phyloP scores from a whole-genome alignment of 2,888 invertebrate species.

The Lomographa bimaculata region DNA sequence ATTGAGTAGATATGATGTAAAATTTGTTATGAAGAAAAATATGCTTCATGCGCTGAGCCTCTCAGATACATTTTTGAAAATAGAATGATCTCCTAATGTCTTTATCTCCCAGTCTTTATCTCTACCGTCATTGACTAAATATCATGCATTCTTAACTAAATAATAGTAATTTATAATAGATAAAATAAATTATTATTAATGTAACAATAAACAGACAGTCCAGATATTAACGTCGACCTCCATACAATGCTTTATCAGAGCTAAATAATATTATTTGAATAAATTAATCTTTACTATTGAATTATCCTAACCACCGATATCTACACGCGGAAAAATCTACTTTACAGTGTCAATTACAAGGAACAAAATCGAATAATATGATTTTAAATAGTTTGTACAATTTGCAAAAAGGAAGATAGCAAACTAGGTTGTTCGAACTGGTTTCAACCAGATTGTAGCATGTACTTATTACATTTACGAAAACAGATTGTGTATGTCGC shows the following conservation, averaged over 20 bases:
- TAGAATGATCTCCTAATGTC: too few species aligned
- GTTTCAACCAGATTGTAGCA: slow-evolving; percentile 51
- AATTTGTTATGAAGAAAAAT: too few species aligned
- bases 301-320: slow-evolving; percentile 32
- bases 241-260: slow-evolving; percentile 65
- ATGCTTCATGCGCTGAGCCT: too few species aligned
- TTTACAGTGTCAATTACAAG: accelerated
- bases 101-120: too few species aligned
- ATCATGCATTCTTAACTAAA: too few species aligned
- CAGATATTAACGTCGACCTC: slow-evolving; percentile 59
- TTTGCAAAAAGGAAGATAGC: slow-evolving; percentile 74
- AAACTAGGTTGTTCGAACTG: slow-evolving; percentile 64
- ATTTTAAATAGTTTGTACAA: slow-evolving; percentile 49
- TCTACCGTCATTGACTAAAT: too few species aligned
- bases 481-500: slow-evolving; percentile 5
- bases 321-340: slow-evolving; percentile 24
- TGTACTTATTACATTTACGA: slow-evolving; percentile 47
- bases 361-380: too few species aligned
- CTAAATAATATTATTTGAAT: slow-evolving; percentile 67
- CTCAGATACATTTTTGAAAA: too few species aligned
- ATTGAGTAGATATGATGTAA: too few species aligned
- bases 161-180: too few species aligned
- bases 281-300: slow-evolving; percentile 46
- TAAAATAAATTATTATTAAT: slow-evolving; percentile 37
- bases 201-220: slow-evolving; percentile 47